Evolutionary conservation across 2,113 vertebrate genomes (phyloP).

Genomic region (Xiphorhynchus elegans): DNA sequence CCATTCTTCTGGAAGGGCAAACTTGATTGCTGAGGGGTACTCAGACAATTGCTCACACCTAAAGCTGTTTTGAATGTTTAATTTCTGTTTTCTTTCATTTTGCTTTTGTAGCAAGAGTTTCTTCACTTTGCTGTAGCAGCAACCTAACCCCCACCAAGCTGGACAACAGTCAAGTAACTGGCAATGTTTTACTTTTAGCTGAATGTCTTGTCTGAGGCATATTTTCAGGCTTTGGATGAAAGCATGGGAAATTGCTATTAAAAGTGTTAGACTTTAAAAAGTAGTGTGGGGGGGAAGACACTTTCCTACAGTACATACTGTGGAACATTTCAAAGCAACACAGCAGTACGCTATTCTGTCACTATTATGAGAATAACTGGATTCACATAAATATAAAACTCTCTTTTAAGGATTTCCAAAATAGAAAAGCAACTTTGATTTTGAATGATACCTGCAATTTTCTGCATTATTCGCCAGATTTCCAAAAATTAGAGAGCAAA

Average conservation of each 20-base stretch:
- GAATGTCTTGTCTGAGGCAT: slow-evolving; percentile 43
- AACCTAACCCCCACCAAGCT: slow-evolving; percentile 36
- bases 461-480: not conserved
- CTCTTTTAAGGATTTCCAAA: not conserved
- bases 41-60: slow-evolving; percentile 4
- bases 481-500: not conserved
- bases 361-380: not conserved
- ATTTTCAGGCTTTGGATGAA: slow-evolving; percentile 61
- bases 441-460: not conserved
- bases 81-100: slow-evolving; percentile 59
- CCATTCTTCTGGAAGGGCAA: not conserved
- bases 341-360: not conserved
- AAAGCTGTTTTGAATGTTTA: slow-evolving; percentile 35
- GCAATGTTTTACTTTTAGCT: slow-evolving; percentile 58
- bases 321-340: slow-evolving; percentile 31
- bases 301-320: slow-evolving; percentile 15
- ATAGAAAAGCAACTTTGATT: not conserved
- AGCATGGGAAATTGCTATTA: slow-evolving; percentile 56
- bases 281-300: not conserved
- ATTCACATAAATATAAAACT: not conserved
- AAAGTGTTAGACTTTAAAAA: slow-evolving; percentile 54
- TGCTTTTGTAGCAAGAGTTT: slow-evolving; percentile 46
- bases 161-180: slow-evolving; percentile 60
- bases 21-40: slow-evolving; percentile 19
- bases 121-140: not conserved